Base-by-base conservation (phyloP, 2,113 vertebrate genomes). In the Poeciliopsis occidentalis region DNA sequence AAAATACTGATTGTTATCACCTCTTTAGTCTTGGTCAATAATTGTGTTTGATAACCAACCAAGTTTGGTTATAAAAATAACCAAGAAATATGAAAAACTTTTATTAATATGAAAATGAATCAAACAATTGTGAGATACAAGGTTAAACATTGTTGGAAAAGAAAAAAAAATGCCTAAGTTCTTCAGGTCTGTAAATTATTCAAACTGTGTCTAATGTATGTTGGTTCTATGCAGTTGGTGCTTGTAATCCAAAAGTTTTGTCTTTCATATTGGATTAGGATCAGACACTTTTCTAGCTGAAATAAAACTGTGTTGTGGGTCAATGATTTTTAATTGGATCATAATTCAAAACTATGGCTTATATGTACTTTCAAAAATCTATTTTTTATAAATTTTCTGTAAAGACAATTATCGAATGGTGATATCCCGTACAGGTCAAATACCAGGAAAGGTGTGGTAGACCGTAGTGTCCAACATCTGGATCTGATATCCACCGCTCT, bases 381-480 rank as follows among this genome's bases (percentile, higher is more conserved):
- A 17, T 17, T 0, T 47, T 47, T 51, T 29, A 64, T 12, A 32
- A 64, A 32, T 32, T 22, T 3, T 32, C 32, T 32, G 30, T 29
- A 15, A 64, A 32, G 31, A 31, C 62, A 10, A 7, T 32, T 13
- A 32, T 64, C 3, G 32, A 32, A 19, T 22, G 2, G 3, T 19
- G 11, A 39, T 19, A 60, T 51, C n/a, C n/a, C 34, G 29, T 7
- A 10, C 11, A 26, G 17, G 29, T 51, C 22, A 67, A 26, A 74
- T 19, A 71, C 27, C 13, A 37, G 54, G 54, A 67, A 60, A 60
- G 32, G 34, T 68, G n/a, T 13, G 57, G 44, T 61, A 80, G 67
- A 73, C 57, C 34, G n/a, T 60, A 41, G 41, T 47, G 41, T 85
- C 41, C 37, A 73, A 85, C 91, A 91, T 91, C 85, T 88, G 84